Evolutionary conservation across 2,113 vertebrate genomes (phyloP).

Genomic region (Tringa solitaria): DNA sequence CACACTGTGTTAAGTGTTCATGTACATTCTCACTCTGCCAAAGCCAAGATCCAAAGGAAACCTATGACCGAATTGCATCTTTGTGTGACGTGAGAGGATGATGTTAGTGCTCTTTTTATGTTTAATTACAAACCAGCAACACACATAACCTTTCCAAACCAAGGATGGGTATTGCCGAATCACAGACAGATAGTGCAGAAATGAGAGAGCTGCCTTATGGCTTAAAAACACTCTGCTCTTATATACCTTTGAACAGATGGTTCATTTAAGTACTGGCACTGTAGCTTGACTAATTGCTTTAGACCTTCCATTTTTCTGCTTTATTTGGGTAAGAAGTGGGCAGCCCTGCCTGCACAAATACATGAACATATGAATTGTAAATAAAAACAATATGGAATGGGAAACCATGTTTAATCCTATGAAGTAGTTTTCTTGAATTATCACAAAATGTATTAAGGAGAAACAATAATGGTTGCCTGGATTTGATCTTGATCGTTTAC

Average conservation of each 20-base stretch:
- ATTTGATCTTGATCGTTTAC: background rate
- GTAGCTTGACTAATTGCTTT: constrained; percentile 41
- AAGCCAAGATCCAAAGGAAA: background rate
- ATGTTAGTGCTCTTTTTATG: background rate
- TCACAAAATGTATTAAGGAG: background rate
- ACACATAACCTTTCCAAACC: background rate
- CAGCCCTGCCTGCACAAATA: background rate
- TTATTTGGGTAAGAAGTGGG: constrained; percentile 35
- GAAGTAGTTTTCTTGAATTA: background rate
- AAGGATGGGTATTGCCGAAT: background rate
- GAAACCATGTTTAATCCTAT: background rate
- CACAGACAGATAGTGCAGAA: background rate
- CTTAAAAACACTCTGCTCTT: background rate
- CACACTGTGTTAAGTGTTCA: background rate
- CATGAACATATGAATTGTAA: constrained; percentile 3
- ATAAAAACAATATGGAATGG: background rate
- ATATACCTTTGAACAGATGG: constrained; percentile 59
- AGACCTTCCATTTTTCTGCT: constrained; percentile 33
- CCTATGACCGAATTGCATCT: background rate
- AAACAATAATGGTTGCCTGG: background rate
- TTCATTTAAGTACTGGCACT: constrained; percentile 39
- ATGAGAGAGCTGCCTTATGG: background rate
- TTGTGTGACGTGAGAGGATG: background rate
- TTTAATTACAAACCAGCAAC: background rate
- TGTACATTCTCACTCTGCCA: background rate